Evolutionary conservation across 2,888 invertebrate species (phyloP).

Genomic region (Trissoscelio sp.): DNA sequence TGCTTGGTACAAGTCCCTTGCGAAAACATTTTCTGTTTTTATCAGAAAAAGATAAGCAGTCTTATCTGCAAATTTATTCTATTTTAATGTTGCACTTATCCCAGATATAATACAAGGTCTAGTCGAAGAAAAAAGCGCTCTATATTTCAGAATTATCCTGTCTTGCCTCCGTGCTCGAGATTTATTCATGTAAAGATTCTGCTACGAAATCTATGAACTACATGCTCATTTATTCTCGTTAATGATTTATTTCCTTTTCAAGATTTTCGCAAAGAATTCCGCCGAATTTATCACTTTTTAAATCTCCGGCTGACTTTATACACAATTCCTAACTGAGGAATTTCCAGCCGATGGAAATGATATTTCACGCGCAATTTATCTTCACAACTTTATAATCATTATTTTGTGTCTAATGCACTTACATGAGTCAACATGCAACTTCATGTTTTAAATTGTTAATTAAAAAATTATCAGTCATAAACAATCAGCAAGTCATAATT

Average conservation of each 20-base stretch:
- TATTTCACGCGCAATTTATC: slow-evolving; percentile 5
- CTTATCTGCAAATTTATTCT: slow-evolving; percentile 55
- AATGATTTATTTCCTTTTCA: slow-evolving; percentile 54
- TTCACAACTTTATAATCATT: slow-evolving; percentile 15
- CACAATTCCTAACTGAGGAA: slow-evolving; percentile 14
- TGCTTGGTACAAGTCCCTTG: neutral
- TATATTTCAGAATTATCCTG: slow-evolving; percentile 54
- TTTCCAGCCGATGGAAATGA: slow-evolving; percentile 1
- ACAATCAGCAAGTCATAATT: no score
- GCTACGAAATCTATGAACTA: slow-evolving; percentile 50
- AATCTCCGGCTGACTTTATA: slow-evolving; percentile 33
- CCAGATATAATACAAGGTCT: slow-evolving; percentile 35
- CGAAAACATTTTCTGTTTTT: slow-evolving; percentile 29
- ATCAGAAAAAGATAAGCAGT: slow-evolving; percentile 47
- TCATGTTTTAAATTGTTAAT: neutral
- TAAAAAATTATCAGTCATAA: neutral
- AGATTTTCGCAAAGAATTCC: slow-evolving; percentile 32
- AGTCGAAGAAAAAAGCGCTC: slow-evolving; percentile 27
- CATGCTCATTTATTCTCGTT: slow-evolving; percentile 49
- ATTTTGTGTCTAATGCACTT: neutral
- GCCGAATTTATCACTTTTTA: slow-evolving; percentile 38
- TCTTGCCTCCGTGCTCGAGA: slow-evolving; percentile 10
- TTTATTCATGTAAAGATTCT: slow-evolving; percentile 61
- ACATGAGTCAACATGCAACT: neutral
- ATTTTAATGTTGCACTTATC: slow-evolving; percentile 59